Percentiles rank a stretch among this genome's conserved stretches.
phyloP scores from a whole-genome alignment of 2,113 vertebrate species.

The Dissostichus mawsoni region DNA sequence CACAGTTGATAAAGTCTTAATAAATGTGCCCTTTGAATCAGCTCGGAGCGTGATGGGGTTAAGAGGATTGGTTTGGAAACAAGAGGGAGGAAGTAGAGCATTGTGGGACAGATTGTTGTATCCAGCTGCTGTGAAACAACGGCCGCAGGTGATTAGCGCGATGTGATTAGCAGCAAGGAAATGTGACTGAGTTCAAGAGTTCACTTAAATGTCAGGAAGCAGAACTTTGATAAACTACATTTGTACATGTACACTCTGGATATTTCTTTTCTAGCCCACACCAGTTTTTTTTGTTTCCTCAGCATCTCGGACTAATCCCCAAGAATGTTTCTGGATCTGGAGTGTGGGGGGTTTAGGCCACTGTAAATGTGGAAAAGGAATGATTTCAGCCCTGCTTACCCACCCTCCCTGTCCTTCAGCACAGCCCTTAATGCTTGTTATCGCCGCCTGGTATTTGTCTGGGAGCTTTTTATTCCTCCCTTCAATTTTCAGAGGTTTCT shows the following conservation, averaged over 20 bases:
- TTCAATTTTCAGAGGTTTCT: conserved; percentile 27
- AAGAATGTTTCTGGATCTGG: conserved; percentile 74
- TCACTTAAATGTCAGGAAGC: background rate
- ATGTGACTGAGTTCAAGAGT: conserved; percentile 24
- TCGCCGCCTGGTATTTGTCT: conserved; percentile 59
- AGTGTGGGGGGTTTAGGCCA: conserved; percentile 47
- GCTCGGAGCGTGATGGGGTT: background rate
- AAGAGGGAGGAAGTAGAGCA: background rate
- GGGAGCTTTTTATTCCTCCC: conserved; percentile 14
- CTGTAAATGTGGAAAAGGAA: conserved; percentile 53
- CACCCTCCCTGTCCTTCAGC: conserved; percentile 48
- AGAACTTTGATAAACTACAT: background rate
- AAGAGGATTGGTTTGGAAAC: background rate
- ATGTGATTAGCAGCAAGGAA: conserved; percentile 52
- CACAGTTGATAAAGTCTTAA: conserved; percentile 17
- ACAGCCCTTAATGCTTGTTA: conserved; percentile 63
- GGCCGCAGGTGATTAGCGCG: conserved; percentile 59
- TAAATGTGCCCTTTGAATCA: conserved; percentile 32
- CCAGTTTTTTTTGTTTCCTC: conserved; percentile 60
- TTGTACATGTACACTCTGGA: too few species aligned
- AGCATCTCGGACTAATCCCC: conserved; percentile 68
- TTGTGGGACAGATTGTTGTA: conserved; percentile 14
- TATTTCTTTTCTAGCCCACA: too few species aligned
- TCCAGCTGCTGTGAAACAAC: conserved; percentile 33
- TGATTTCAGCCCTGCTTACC: conserved; percentile 60